These are phyloP conservation scores for Tauraco hartlaubi DNA, from an alignment of 2,797 vertebrate species.

Conservation along the genomic window DNA sequence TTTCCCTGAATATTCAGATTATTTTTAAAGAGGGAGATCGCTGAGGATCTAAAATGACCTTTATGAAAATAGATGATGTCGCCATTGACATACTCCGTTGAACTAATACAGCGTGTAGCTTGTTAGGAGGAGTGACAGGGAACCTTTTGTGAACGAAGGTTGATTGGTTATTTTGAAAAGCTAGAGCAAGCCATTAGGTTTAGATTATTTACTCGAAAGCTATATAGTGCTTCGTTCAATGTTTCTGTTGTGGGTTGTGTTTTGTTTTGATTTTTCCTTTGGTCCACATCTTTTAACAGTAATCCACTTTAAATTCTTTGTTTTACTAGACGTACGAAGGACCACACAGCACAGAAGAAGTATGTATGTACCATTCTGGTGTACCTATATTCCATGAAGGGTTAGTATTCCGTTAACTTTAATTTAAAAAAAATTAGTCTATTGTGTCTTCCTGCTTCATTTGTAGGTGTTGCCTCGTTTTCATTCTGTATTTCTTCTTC, in stretches of 20 bases:
- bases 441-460: background rate
- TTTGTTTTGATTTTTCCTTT: background rate
- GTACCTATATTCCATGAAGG: slow-evolving; percentile 88
- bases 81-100: background rate
- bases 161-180: background rate
- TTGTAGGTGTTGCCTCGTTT: background rate
- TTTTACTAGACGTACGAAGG: slow-evolving; percentile 70
- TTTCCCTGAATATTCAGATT: background rate
- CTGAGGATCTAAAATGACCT: background rate
- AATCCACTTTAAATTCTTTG: background rate
- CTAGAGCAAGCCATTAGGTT: background rate
- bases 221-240: background rate
- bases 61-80: background rate
- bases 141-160: background rate
- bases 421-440: background rate
- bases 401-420: slow-evolving; percentile 71
- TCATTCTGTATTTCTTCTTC: background rate
- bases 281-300: background rate
- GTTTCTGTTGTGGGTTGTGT: background rate
- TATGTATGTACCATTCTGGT: slow-evolving; percentile 91
- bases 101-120: background rate
- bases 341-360: slow-evolving; percentile 86
- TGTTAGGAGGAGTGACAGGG: background rate
- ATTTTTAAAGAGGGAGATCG: background rate
- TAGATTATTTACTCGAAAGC: background rate